Conservation (phyloP, 2,797 vertebrate species). For the Myotis planiceps region DNA sequence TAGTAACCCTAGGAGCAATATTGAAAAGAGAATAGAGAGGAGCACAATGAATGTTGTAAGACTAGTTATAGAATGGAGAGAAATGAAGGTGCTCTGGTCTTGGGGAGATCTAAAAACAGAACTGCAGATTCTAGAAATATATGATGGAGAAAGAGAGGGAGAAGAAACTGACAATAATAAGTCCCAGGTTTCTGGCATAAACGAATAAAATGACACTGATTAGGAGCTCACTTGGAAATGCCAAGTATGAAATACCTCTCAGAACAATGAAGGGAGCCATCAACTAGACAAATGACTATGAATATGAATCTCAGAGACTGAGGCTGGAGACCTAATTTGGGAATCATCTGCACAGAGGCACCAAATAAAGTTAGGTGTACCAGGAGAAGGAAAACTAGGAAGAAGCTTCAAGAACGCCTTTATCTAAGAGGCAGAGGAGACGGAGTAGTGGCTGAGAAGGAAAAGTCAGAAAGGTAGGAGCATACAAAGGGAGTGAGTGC, state of each 20-base stretch:
- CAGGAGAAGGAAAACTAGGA: neutral
- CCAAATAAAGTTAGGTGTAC: neutral
- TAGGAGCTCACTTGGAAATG: neutral
- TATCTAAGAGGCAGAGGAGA: neutral
- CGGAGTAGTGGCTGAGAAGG: neutral
- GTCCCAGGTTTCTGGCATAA: neutral
- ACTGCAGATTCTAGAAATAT: neutral
- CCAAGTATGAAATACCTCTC: neutral
- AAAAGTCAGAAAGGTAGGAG: neutral
- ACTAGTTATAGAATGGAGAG: neutral
- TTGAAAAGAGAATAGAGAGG: neutral
- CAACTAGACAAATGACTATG: neutral
- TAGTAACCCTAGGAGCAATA: neutral
- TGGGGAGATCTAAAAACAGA: neutral
- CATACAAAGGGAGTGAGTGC: neutral
- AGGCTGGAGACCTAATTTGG: neutral
- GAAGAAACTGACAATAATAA: neutral
- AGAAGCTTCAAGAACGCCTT: neutral
- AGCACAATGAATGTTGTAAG: neutral
- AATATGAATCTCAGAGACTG: neutral
- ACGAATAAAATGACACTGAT: neutral
- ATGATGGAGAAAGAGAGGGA: neutral
- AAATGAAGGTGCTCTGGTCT: neutral
- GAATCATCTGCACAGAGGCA: neutral
- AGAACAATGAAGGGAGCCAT: neutral